Evolutionary conservation across 30 jellyfish, hydroid and myxozoan species (phyloP).

Genomic region (Hydractinia echinata): DNA sequence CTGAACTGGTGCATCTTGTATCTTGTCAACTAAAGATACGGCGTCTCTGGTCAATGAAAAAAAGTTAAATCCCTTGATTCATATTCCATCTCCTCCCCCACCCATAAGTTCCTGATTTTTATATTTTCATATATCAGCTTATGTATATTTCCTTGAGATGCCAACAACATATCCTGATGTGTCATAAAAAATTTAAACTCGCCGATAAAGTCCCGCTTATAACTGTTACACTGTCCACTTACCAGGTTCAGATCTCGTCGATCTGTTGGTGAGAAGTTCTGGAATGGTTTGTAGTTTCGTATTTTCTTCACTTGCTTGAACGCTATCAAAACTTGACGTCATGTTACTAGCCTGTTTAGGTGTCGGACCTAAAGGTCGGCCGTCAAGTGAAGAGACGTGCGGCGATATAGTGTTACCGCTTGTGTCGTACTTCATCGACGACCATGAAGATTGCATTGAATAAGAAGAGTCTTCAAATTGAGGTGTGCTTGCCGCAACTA

Average conservation of each 20-base stretch:
- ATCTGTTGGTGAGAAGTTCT: not conserved
- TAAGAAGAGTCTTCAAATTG: constrained; percentile 10
- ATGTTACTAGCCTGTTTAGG: constrained; percentile 2
- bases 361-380: constrained; percentile 24
- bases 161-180: too few relatives aligned
- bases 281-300: constrained; percentile 2
- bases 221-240: not conserved
- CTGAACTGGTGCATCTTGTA: too few relatives aligned
- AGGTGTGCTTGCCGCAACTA: constrained; percentile 18
- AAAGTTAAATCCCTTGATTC: too few relatives aligned
- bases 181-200: too few relatives aligned
- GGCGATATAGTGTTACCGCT: constrained; percentile 10
- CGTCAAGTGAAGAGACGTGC: not conserved
- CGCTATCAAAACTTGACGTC: constrained; percentile 3
- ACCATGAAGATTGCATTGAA: not conserved
- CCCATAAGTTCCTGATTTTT: too few relatives aligned
- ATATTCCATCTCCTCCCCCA: too few relatives aligned
- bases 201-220: too few relatives aligned
- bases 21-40: too few relatives aligned
- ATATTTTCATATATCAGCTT: too few relatives aligned
- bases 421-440: constrained; percentile 5
- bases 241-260: not conserved
- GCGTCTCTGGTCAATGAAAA: too few relatives aligned
- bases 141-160: too few relatives aligned
- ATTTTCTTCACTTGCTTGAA: not conserved